phyloP scores from a whole-genome alignment of 2,113 vertebrate species.

The Platichthys stellatus region DNA sequence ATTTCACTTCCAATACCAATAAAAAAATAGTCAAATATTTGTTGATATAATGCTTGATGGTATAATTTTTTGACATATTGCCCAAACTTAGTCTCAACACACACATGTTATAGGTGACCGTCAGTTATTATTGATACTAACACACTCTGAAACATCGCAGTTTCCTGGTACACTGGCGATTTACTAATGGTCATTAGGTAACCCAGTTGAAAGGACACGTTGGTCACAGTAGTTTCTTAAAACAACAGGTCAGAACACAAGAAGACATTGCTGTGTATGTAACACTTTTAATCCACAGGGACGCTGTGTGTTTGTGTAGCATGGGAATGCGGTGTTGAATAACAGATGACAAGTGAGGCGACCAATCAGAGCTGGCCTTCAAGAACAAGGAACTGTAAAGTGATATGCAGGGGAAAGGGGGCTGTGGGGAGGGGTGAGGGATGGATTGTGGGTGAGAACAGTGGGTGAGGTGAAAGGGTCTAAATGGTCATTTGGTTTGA shows the following conservation, averaged over 20 bases:
- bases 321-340: not conserved
- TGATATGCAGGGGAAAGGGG: constrained; percentile 22
- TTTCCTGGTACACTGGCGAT: not conserved
- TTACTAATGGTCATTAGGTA: not conserved
- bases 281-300: not conserved
- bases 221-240: not conserved
- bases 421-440: constrained; percentile 6
- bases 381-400: constrained; percentile 40
- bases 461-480: constrained; percentile 27
- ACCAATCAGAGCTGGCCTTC: not conserved
- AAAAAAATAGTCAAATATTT: too few species aligned
- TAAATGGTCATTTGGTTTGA: constrained; percentile 31
- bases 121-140: not conserved
- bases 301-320: not conserved
- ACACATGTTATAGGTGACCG: not conserved
- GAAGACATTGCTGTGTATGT: not conserved
- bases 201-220: not conserved
- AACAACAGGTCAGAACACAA: not conserved
- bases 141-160: not conserved
- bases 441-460: constrained; percentile 13
- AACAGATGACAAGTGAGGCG: not conserved
- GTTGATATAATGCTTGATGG: too few species aligned
- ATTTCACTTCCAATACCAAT: too few species aligned
- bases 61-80: too few species aligned
- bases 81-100: not conserved